A percentile compares a stretch with the other conserved stretches of the same genome.
Conservation (phyloP, 2,888 invertebrate genomes). For the Lasioglossum oenotherae region DNA sequence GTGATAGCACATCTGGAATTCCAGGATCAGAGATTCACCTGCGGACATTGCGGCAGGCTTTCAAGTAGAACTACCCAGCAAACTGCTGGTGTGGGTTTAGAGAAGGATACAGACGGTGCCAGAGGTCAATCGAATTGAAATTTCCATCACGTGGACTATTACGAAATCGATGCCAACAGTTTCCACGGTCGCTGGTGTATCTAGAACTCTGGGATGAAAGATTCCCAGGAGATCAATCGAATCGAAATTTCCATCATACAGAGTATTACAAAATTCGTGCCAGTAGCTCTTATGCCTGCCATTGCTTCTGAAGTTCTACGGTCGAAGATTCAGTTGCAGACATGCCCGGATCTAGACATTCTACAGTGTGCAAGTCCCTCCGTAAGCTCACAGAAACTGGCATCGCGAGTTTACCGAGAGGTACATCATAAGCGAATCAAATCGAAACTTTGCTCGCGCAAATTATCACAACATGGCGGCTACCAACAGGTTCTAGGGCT, state of each 20-base stretch:
- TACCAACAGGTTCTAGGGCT: neutral
- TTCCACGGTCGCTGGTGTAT: neutral
- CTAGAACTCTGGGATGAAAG: neutral
- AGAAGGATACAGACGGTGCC: neutral
- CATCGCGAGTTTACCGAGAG: neutral
- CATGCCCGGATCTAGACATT: neutral
- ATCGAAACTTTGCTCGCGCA: neutral
- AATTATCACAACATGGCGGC: neutral
- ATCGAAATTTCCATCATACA: neutral
- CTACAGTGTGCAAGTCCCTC: neutral
- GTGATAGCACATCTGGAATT: neutral
- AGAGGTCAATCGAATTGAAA: neutral
- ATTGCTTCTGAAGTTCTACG: neutral
- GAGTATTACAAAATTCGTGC: neutral
- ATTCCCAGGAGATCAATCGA: neutral
- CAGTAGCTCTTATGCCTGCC: neutral
- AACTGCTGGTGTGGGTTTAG: neutral
- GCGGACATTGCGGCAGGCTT: too few relatives aligned
- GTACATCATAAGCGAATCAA: neutral
- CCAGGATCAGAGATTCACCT: neutral
- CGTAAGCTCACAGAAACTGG: neutral
- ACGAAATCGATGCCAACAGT: neutral
- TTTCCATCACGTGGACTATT: neutral
- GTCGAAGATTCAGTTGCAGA: neutral
- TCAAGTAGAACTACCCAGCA: neutral